Evolutionary conservation across 2,888 invertebrate genomes (phyloP).

Genomic region (Beris morrisii): DNA sequence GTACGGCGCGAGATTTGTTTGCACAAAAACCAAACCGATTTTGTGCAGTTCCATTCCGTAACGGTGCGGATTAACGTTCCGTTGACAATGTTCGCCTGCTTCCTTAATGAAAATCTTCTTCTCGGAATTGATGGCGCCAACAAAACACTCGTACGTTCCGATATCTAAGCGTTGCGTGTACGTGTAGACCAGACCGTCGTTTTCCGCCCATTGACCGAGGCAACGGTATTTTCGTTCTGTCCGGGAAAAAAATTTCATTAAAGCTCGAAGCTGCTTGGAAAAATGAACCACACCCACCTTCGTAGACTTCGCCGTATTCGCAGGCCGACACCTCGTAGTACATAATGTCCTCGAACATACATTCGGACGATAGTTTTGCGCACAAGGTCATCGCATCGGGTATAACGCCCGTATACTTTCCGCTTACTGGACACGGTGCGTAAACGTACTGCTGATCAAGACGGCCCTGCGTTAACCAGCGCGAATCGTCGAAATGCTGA

Average conservation of each 20-base stretch:
- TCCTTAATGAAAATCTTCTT: slow-evolving; percentile 67
- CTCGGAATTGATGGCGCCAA: slow-evolving; percentile 62
- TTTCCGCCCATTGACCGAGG: slow-evolving; percentile 68
- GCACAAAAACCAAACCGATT: slow-evolving; percentile 47
- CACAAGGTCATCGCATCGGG: slow-evolving; percentile 64
- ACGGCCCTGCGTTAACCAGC: slow-evolving; percentile 67
- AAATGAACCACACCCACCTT: slow-evolving; percentile 55
- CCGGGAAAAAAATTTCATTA: slow-evolving; percentile 32
- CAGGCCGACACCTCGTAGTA: slow-evolving; percentile 68
- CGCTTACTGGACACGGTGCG: slow-evolving; percentile 66
- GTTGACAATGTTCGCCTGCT: slow-evolving; percentile 66
- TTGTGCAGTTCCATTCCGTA: slow-evolving; percentile 66
- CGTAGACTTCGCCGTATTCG: slow-evolving; percentile 62
- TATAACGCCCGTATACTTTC: slow-evolving; percentile 66
- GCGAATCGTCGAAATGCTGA: slow-evolving; percentile 58
- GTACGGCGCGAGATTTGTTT: no score
- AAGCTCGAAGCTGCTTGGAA: no score
- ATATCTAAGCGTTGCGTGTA: slow-evolving; percentile 67
- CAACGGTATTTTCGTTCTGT: slow-evolving; percentile 66
- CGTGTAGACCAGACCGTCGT: slow-evolving; percentile 63
- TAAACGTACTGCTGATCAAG: slow-evolving; percentile 42
- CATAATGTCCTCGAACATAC: slow-evolving; percentile 66
- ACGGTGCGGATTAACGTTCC: slow-evolving; percentile 61
- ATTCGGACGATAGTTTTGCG: slow-evolving; percentile 67
- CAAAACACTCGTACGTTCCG: slow-evolving; percentile 66